Base-by-base conservation (phyloP, 2,797 vertebrate species). In the Mormyrus proboscirostris region DNA sequence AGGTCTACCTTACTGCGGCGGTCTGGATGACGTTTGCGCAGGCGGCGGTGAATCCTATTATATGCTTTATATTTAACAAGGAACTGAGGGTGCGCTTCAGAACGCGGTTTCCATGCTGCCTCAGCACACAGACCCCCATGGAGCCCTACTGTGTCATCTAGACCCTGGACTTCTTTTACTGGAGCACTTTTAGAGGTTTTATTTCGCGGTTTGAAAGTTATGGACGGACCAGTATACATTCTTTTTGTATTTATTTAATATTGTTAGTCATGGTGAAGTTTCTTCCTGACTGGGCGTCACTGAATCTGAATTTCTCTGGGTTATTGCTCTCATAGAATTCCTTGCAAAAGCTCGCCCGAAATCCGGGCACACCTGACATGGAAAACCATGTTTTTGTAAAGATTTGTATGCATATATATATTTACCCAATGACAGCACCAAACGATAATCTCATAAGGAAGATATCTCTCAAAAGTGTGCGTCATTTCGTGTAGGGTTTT, bases 21-120 rank as follows among this genome's bases (percentile, higher is more conserved):
- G 98, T 98, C 92, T 99, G 98, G 98, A 96, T 99, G 94, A 99
- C 98, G 7, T 99, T 99, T 91, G 97, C 97, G 44, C 98, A 99
- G 94, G 97, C 98, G 0, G 97, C 97, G 44, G 96, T 97, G 89
- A 99, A 98, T 94, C 98, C 98, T 0, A 96, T 99, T 90, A 96
- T 99, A 93, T 98, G 98, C 94, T 97, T 98, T 93, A 94, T 98
- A 93, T 98, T 98, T 95, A 99, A 99, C 95, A 96, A 97, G 94
- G 98, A 99, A 94, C 95, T 99, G 82, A 94, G 98, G 93, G 93
- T 97, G 94, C 96, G 96, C 90, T 96, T 99, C 94, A 92, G 97
- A 95, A 96, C 98, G 91, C 96, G 96, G 91, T 96, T 99, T 76
- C 96, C 96, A 1, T 97, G 97, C 95, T 97, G 98, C 94, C 95